Evolutionary conservation across 2,888 invertebrate genomes (phyloP), one percentile per base, ranked within the genome.

Genomic region (Ferdinandea cuprea): DNA sequence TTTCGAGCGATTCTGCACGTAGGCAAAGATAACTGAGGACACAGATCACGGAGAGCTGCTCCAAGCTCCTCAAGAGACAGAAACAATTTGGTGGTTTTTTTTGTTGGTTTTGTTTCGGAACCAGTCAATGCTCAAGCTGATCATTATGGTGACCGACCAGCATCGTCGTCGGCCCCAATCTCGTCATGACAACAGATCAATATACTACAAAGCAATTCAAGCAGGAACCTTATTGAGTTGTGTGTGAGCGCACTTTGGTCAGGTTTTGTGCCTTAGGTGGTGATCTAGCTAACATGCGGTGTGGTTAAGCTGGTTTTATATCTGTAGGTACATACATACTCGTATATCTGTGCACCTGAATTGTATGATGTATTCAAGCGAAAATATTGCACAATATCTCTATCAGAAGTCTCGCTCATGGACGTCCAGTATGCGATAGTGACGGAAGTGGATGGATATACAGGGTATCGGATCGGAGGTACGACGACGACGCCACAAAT

Each of bases 311-410:
- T 44, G 54, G 73, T 48, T 79, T 21, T n/a, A n/a, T n/a, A n/a
- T n/a, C n/a, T n/a, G n/a, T n/a, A n/a, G n/a, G n/a, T n/a, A n/a
- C n/a, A n/a, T n/a, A n/a, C n/a, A n/a, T n/a, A n/a, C n/a, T n/a
- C n/a, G 9, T 44, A 32, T 46, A 5, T 3, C 19, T 44, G 48
- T 63, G 73, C 79, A 79, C 79, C 68, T 79, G 73, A 74, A 40
- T 50, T 73, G 42, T 17, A 61, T 79, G 73, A 79, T 79, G 68
- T 21, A 74, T 68, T 40, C 56, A 48, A 48, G 68, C 42, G 21
- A 50, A 46, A 42, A 52, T 74, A 74, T 79, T 79, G 79, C 79
- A 79, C 79, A 79, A 56, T 35, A 65, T 71, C 59, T 63, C 28
- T 30, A 65, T 65, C 15, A 25, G 8, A 71, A 30, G 46, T 56